Evolutionary conservation across 2,888 invertebrate species (phyloP).

Genomic region (Diarsia dahlii): DNA sequence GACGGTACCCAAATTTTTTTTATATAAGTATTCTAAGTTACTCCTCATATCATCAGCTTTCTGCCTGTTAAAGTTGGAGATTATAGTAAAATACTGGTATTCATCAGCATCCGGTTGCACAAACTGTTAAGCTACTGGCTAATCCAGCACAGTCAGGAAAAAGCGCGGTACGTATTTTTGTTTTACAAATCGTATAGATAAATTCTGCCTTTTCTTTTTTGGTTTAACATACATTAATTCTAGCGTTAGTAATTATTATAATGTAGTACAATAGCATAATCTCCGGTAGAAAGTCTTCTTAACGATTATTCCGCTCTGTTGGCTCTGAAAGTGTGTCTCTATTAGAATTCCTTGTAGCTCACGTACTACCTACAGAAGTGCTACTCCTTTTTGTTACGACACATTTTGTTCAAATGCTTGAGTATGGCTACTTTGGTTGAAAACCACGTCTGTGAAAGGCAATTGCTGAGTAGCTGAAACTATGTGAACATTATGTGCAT

Average conservation of each 20-base stretch:
- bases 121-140: background rate
- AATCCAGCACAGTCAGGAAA: background rate
- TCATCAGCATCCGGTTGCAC: background rate
- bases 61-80: no score
- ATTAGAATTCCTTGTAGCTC: conserved; percentile 39
- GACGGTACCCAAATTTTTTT: no score
- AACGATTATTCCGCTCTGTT: conserved; percentile 31
- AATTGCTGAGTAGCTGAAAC: background rate
- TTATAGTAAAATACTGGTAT: background rate
- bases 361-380: conserved; percentile 8
- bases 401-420: background rate
- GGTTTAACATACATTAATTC: no score
- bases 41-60: no score
- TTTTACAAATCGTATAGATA: no score
- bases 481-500: background rate
- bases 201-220: no score
- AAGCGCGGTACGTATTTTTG: no score
- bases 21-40: no score
- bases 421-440: background rate
- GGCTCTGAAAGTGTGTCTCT: conserved; percentile 38
- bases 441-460: background rate
- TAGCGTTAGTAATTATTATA: background rate
- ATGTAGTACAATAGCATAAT: background rate
- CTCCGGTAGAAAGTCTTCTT: conserved; percentile 3
- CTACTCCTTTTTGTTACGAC: background rate